Conservation (phyloP, 2,888 invertebrate species). For the Nudaria mundana region DNA sequence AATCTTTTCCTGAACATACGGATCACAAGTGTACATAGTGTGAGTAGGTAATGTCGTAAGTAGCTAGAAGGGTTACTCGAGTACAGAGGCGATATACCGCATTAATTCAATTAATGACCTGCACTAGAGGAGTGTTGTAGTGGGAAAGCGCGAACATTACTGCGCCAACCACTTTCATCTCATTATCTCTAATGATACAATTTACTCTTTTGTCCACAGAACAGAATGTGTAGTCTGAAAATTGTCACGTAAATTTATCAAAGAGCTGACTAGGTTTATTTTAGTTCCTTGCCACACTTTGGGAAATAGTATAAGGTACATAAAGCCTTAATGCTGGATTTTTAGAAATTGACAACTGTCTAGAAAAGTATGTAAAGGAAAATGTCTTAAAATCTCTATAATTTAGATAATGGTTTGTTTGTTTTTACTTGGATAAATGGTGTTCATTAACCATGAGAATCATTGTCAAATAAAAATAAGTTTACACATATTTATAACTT, state of each 20-base stretch:
- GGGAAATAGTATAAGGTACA: too few relatives aligned
- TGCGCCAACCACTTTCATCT: constrained; percentile 28
- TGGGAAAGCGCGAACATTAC: constrained; percentile 28
- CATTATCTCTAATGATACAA: constrained; percentile 34
- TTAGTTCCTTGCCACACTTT: too few relatives aligned
- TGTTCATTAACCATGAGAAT: too few relatives aligned
- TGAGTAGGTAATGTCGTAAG: constrained; percentile 5
- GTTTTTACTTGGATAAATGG: too few relatives aligned
- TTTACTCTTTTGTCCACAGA: constrained; percentile 32
- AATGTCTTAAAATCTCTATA: too few relatives aligned
- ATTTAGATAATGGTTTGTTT: too few relatives aligned
- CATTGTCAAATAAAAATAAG: too few relatives aligned
- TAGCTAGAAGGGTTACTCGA: constrained; percentile 10
- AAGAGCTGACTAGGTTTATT: not conserved
- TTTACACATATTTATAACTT: too few relatives aligned
- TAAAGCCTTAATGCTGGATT: too few relatives aligned
- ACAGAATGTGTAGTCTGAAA: constrained; percentile 15
- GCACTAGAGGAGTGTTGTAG: constrained; percentile 26
- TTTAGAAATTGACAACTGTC: too few relatives aligned
- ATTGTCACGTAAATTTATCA: constrained; percentile 18
- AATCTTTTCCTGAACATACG: too few relatives aligned
- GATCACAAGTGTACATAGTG: constrained; percentile 2
- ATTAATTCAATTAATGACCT: constrained; percentile 44
- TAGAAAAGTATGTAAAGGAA: too few relatives aligned
- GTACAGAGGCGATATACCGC: constrained; percentile 29